Evolutionary conservation across 2,797 vertebrate genomes (phyloP), one percentile per base, ranked within the genome.

Genomic region (Xyrichtys novacula): DNA sequence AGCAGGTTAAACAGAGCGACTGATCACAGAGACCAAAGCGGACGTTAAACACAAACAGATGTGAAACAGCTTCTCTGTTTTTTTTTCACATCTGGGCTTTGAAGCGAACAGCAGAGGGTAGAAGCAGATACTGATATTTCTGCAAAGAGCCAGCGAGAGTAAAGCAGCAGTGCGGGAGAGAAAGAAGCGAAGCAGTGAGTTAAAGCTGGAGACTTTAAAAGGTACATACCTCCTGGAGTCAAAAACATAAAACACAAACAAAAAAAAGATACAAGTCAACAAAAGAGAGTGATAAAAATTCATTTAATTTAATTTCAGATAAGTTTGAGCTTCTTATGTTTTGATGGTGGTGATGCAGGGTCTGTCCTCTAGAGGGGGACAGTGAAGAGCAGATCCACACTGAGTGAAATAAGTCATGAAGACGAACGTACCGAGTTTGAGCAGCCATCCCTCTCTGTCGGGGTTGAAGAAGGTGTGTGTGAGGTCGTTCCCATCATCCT

Each of bases 211-310:
- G 47, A 38, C 46, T 32, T 36, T 17, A 66, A 66, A 39, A 20
- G 23, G 22, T 96, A 98, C 97, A 80, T 98, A 99, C 97, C 97
- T 99, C 97, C 97, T 99, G 96, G 91, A 95, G 95, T 94, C 94
- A 96, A 91, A 95, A 93, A 94, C 93, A 96, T 95, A 95, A 89
- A 95, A 95, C 64, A 85, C 52, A 89, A 94, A 94, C 94, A 96
- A 93, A 96, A 93, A 96, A 92, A 90, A 95, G 93, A 94, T 95
- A 74, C 95, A 93, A 78, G 89, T 94, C 93, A 95, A 57, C 57
- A 73, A 23, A 61, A 22, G 25, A 70, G 28, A n/a, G 32, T 15
- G 22, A 38, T 7, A n/a, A 54, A 46, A 46, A 7, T 16, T 15
- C 15, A 25, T 2, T 25, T 7, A 15, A 1, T 9, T 14, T 7